Evolutionary conservation across 1,140 invertebrate species (phyloP), one percentile per base, ranked within the genome.

Genomic region (Teleogryllus occipitalis): DNA sequence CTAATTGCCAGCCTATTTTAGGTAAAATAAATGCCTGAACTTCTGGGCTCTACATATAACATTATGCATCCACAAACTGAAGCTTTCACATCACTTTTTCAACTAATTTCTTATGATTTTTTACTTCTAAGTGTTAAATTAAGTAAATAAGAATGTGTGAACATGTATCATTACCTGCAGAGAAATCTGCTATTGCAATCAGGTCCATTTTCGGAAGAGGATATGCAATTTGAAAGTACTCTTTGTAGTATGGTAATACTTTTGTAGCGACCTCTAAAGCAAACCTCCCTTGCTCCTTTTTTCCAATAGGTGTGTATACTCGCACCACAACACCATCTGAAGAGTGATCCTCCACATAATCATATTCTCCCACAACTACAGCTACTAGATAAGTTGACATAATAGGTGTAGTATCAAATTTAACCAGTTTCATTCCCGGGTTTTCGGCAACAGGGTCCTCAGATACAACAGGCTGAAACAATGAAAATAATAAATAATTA

Each of bases 361-460:
- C 97, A 86, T 95, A 98, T 86, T 98, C 96, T 46, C 97, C 97
- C 8, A 99, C 92, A 1, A 97, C 93, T 75, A 95, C 91, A 0
- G 97, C 97, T 74, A 99, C 92, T 78, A 99, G 87, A 85, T 99
- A 99, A 0, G 97, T 98, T 1, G 96, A 97, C 98, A 99, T 99
- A 80, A 97, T 91, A 0, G 97, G 96, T 5, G 96, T 96, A 79
- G 89, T 92, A 82, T 95, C 92, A 86, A 97, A 99, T 76, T 89
- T 89, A 15, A 97, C 87, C 7, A 89, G 86, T 82, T 90, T 87
- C 79, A 85, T 89, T n/a, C 90, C 83, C 3, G 87, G 84, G 82
- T 91, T 84, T 3, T 78, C 86, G 6, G 87, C 86, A 75, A 87
- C 82, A 0, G 85, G 80, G 18, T 88, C 85, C 80, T 91, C 90